A percentile compares a stretch with the other conserved stretches of the same genome.
Conservation (phyloP, 2,888 invertebrate genomes). For the Hoplodrina ambigua region DNA sequence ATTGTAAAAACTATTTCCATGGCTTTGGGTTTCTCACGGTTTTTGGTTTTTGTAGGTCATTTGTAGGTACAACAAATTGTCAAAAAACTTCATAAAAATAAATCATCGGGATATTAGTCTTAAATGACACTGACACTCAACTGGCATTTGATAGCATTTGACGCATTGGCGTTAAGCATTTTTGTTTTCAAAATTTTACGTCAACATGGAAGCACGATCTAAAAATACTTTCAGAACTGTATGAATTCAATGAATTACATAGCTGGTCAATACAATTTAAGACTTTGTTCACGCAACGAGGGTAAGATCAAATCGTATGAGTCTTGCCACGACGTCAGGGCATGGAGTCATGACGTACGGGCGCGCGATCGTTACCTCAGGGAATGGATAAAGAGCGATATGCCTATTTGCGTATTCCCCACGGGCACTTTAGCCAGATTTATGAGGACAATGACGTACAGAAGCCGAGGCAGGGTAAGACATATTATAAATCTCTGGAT, state of each 20-base stretch:
- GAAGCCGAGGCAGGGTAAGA: conserved; percentile 75
- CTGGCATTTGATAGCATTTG: background rate
- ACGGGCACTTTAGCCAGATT: conserved; percentile 70
- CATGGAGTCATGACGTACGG: conserved; percentile 88
- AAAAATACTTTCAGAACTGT: conserved; percentile 45
- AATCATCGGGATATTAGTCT: conserved; percentile 6
- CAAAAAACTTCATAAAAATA: background rate
- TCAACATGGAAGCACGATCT: conserved; percentile 68
- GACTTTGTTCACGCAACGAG: conserved; percentile 85
- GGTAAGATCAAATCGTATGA: conserved; percentile 89
- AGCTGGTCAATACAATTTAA: conserved; percentile 58
- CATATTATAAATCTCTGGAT: background rate
- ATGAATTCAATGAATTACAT: conserved; percentile 78
- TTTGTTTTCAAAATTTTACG: conserved; percentile 73
- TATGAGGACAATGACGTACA: conserved; percentile 78
- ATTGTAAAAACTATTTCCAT: too few species aligned
- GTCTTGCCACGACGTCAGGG: conserved; percentile 88
- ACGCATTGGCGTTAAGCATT: conserved; percentile 21
- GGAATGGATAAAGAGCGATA: conserved; percentile 85
- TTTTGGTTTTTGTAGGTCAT: too few species aligned
- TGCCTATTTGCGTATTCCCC: conserved; percentile 80
- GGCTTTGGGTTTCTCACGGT: too few species aligned
- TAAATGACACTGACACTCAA: conserved; percentile 17
- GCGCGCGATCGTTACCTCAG: conserved; percentile 77
- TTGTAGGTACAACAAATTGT: too few species aligned